These are phyloP conservation scores for Mylabris sibirica DNA, from an alignment of 2,888 invertebrate genomes.

Conservation along the genomic window DNA sequence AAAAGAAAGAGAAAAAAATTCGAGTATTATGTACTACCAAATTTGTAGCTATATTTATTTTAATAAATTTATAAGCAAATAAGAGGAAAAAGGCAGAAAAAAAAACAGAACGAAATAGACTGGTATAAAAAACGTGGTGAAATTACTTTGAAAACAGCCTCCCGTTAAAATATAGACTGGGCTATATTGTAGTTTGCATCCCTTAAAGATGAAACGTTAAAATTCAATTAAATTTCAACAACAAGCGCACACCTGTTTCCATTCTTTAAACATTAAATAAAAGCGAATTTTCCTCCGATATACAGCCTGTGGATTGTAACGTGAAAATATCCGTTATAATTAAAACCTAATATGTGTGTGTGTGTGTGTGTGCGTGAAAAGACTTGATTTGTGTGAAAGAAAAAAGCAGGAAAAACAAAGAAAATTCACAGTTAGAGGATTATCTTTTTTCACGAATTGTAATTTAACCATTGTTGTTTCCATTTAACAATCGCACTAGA, in stretches of 20 bases:
- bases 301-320: not conserved
- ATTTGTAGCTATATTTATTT: not conserved
- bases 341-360: not conserved
- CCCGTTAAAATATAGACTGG: not conserved
- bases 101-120: no score
- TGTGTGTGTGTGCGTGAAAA: no score
- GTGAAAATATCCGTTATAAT: not conserved
- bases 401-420: not conserved
- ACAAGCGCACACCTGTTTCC: not conserved
- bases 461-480: not conserved
- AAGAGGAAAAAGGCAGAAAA: not conserved
- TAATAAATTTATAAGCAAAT: not conserved
- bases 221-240: not conserved
- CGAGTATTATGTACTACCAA: not conserved
- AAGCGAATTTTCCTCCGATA: not conserved
- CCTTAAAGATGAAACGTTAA: not conserved
- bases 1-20: no score
- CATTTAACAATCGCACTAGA: not conserved
- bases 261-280: not conserved
- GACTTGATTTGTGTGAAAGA: not conserved
- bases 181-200: not conserved
- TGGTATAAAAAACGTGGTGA: not conserved
- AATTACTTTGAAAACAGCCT: not conserved
- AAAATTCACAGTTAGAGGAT: not conserved
- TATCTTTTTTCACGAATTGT: not conserved